Conservation (phyloP, 2,797 vertebrate species). For the Peromyscus nudipes region DNA sequence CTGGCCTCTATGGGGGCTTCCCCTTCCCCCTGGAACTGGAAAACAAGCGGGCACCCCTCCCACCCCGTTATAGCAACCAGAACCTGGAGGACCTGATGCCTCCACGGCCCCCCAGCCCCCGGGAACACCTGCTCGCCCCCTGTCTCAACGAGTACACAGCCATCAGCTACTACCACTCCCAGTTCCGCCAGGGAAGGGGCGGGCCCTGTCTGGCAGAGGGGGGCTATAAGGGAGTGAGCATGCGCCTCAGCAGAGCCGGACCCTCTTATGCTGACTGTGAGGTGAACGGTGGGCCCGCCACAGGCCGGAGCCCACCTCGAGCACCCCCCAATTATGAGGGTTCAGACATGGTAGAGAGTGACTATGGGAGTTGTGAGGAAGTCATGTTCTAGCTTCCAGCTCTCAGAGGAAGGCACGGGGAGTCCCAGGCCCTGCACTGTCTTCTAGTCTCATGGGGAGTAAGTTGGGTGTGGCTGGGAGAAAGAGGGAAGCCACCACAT, state of each 20-base stretch:
- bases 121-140: slow-evolving; percentile 90
- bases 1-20: slow-evolving; percentile 95
- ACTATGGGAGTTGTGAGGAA: slow-evolving; percentile 98
- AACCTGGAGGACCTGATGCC: slow-evolving; percentile 96
- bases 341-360: slow-evolving; percentile 95
- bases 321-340: slow-evolving; percentile 90
- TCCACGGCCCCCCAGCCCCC: slow-evolving; percentile 88
- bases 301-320: slow-evolving; percentile 80
- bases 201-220: slow-evolving; percentile 89
- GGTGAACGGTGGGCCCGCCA: slow-evolving; percentile 78
- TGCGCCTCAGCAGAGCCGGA: slow-evolving; percentile 95
- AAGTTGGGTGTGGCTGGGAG: background rate
- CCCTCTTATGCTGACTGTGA: slow-evolving; percentile 94
- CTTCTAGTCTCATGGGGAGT: background rate
- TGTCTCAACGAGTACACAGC: slow-evolving; percentile 97
- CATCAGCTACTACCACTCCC: slow-evolving; percentile 96
- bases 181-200: slow-evolving; percentile 90
- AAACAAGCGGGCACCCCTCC: slow-evolving; percentile 95
- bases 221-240: slow-evolving; percentile 94
- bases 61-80: slow-evolving; percentile 97
- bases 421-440: background rate
- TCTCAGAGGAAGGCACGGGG: background rate
- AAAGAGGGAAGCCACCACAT: background rate
- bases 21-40: slow-evolving; percentile 95
- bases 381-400: slow-evolving; percentile 94